These are phyloP conservation scores for Scaptomyza graminum DNA, from an alignment of 1,140 invertebrate species.

Conservation along the genomic window DNA sequence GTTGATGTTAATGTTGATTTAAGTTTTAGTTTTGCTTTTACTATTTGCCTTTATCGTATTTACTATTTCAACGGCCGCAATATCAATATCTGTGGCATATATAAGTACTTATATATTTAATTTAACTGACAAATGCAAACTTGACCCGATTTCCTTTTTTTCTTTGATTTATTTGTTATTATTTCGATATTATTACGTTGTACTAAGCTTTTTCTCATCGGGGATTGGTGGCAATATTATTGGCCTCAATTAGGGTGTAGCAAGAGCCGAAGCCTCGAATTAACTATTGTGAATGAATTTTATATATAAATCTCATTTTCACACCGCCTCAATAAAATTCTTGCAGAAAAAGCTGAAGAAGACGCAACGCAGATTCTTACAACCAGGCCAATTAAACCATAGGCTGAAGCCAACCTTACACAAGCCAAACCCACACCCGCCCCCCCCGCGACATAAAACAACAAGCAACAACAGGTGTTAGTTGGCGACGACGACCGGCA, in stretches of 20 bases:
- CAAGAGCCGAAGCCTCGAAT: too few species aligned
- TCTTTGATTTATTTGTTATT: slow-evolving; percentile 2
- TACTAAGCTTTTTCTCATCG: too few species aligned
- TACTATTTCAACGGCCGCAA: slow-evolving; percentile 43
- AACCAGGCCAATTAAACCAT: slow-evolving; percentile 53
- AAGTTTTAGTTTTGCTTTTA: slow-evolving; percentile 44
- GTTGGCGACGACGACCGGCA: slow-evolving; percentile 49
- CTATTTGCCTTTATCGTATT: slow-evolving; percentile 59
- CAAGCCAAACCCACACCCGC: not conserved
- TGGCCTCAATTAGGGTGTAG: slow-evolving; percentile 10
- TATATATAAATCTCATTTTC: not conserved
- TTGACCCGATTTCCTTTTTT: slow-evolving; percentile 64
- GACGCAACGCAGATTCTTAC: slow-evolving; percentile 21
- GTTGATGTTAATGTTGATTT: slow-evolving; percentile 75
- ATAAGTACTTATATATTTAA: too few species aligned
- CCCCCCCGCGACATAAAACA: too few species aligned
- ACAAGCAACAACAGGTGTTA: slow-evolving; percentile 48
- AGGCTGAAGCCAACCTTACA: not conserved
- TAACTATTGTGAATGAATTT: too few species aligned
- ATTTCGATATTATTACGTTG: not conserved
- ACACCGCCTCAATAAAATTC: not conserved
- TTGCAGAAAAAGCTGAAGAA: slow-evolving; percentile 9
- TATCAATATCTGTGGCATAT: slow-evolving; percentile 50
- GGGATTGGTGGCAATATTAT: too few species aligned
- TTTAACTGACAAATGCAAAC: slow-evolving; percentile 58